A percentile compares a stretch with the other conserved stretches of the same genome.
These are phyloP conservation scores for Xylocampa areola DNA, from an alignment of 2,888 invertebrate species.

Conservation along the genomic window DNA sequence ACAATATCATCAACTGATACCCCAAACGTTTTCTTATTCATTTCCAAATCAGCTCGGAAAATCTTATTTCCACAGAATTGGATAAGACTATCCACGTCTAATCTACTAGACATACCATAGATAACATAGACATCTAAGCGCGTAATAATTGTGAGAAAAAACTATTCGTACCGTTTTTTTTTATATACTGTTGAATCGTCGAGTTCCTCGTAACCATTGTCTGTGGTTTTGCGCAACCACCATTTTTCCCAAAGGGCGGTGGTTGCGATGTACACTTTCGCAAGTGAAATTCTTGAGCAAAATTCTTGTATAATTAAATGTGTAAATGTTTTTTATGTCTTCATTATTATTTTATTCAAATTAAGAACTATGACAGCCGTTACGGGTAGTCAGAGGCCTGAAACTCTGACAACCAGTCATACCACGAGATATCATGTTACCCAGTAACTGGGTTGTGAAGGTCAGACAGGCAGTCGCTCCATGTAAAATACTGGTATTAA, in stretches of 20 bases:
- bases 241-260: slow-evolving; percentile 50
- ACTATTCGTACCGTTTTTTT: slow-evolving; percentile 38
- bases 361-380: no score
- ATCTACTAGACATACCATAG: slow-evolving; percentile 40
- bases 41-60: slow-evolving; percentile 23
- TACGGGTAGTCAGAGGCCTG: no score
- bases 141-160: slow-evolving; percentile 52
- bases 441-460: no score
- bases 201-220: slow-evolving; percentile 41
- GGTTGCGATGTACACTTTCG: slow-evolving; percentile 42
- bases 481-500: no score
- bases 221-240: slow-evolving; percentile 47
- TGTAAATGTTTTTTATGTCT: no score
- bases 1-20: neutral
- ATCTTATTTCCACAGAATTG: slow-evolving; percentile 31
- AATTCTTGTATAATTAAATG: no score
- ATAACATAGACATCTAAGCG: slow-evolving; percentile 35
- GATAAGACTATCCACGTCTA: slow-evolving; percentile 30
- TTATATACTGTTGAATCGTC: slow-evolving; percentile 26
- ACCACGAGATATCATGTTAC: no score
- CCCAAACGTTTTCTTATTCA: slow-evolving; percentile 15
- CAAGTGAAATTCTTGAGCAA: slow-evolving; percentile 46
- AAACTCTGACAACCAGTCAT: no score
- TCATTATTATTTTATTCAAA: no score
- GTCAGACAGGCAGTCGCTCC: no score